These are phyloP conservation scores for Lasioglossum morio DNA, from an alignment of 2,888 invertebrate genomes.

Conservation along the genomic window DNA sequence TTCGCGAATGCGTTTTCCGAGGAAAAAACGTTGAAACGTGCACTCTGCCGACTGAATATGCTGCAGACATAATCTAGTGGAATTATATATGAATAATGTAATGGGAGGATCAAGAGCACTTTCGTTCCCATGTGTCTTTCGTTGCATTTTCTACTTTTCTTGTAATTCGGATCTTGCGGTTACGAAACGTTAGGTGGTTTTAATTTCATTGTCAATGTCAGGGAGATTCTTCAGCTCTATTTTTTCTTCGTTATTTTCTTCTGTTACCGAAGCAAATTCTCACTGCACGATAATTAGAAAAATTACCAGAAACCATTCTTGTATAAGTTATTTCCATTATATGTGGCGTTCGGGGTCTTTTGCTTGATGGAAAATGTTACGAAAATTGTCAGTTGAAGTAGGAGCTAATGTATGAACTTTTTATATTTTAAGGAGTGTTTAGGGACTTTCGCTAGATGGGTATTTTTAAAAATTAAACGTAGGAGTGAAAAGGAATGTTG, in stretches of 20 bases:
- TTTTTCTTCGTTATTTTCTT: background rate
- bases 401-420: background rate
- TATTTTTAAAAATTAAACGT: background rate
- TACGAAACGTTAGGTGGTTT: background rate
- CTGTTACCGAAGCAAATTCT: background rate
- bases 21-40: conserved; percentile 2
- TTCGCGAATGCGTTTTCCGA: background rate
- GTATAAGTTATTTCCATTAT: background rate
- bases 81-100: conserved; percentile 38
- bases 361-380: background rate
- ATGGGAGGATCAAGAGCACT: conserved; percentile 2
- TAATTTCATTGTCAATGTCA: background rate
- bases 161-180: conserved; percentile 1
- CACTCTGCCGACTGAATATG: background rate
- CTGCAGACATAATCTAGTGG: conserved; percentile 17
- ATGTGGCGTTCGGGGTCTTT: too few relatives aligned
- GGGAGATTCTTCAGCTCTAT: too few relatives aligned
- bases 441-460: background rate
- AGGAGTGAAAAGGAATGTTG: background rate
- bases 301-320: background rate
- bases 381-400: background rate
- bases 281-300: background rate
- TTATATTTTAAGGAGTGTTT: background rate
- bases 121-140: background rate
- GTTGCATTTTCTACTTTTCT: background rate